Conservation (phyloP, 2,888 invertebrate genomes). For the Cantharis nigra region DNA sequence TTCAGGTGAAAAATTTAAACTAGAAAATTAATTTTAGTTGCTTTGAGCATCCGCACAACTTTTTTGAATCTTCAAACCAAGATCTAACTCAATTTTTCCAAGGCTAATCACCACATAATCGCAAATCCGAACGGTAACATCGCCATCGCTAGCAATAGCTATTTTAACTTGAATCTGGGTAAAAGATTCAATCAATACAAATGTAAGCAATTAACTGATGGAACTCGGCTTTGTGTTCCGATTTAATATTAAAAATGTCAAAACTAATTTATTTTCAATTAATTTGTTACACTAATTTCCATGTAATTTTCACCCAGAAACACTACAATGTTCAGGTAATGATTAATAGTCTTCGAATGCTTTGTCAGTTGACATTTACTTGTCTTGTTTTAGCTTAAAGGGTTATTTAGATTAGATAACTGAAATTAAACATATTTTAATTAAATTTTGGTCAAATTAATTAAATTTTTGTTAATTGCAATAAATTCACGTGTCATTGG, state of each 20-base stretch:
- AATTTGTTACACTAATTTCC: not conserved
- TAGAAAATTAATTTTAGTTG: not conserved
- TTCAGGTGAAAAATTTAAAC: not conserved
- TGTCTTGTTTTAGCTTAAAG: not conserved
- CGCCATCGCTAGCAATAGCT: not conserved
- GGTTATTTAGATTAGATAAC: not conserved
- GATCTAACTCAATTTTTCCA: not conserved
- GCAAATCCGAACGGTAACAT: not conserved
- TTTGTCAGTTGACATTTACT: not conserved
- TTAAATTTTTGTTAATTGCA: not conserved
- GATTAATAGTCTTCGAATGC: not conserved
- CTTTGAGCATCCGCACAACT: not conserved
- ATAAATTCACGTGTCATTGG: not conserved
- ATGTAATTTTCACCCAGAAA: not conserved
- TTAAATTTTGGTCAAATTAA: not conserved
- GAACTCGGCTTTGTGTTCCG: not conserved
- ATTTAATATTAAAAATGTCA: not conserved
- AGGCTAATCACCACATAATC: not conserved
- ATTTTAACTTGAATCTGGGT: not conserved
- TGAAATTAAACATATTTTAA: not conserved
- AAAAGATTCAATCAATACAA: not conserved
- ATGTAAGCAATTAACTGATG: not conserved
- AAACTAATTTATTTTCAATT: not conserved
- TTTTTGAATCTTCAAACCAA: not conserved
- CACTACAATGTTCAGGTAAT: not conserved